Evolutionary conservation across 1,140 invertebrate genomes (phyloP), one percentile per base, ranked within the genome.

Genomic region (Solenopsis invicta): DNA sequence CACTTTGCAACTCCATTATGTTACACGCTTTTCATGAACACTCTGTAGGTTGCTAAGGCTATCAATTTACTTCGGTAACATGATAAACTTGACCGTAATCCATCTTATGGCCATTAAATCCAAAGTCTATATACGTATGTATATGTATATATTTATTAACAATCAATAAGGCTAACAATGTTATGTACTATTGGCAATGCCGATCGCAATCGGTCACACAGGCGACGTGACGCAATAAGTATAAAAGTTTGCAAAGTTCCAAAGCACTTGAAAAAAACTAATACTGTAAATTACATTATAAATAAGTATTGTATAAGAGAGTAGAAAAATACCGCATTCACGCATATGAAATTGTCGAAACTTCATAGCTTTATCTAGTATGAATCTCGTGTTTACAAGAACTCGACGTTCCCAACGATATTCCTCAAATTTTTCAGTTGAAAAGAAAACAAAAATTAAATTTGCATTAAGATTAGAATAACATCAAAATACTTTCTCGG

Each of bases 91-190:
- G 16, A 48, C 18, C 24, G 54, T 59, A 82, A 61, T 82, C 67
- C 66, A 72, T 82, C 78, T 82, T 74, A 82, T 72, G 37, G 41
- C 18, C n/a, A 56, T 82, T 59, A 41, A 50, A 72, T 72, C 41
- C 67, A 45, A 18, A 74, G 24, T 56, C 37, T 48, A 29, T 48
- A 82, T 71, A 45, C 37, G 50, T 41, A 41, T 41, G 18, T 52
- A 5, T 52, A 37, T 74, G 10, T 84, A 52, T 76, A 85, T 85
- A 74, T 75, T 78, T 86, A 78, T 78, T 86, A 85, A 85, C 82
- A 85, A 62, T 85, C 82, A 29, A 64, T 77, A 85, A 64, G 6
- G 74, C 59, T 85, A 74, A 82, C 80, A 82, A 59, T 52, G 24
- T 56, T 72, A 67, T 59, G 3, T 69, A 41, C 67, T 41, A 74